Base-by-base conservation (phyloP, 1,140 invertebrate genomes). In the Pemphigus obesinymphae region DNA sequence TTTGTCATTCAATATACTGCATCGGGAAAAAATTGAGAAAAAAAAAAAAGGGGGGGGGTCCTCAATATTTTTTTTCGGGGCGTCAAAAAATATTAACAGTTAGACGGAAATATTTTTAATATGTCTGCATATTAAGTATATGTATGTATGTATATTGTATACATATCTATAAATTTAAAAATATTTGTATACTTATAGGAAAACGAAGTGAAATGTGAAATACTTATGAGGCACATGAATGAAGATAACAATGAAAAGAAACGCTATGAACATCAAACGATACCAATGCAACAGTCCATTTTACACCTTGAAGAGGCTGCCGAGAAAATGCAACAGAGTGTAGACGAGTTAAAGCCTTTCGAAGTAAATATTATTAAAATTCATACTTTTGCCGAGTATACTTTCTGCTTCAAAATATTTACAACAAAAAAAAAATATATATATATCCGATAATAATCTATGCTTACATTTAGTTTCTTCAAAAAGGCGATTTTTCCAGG, bases 311-410 rank as follows among this genome's bases (percentile, higher is more conserved):
- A 80, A 45, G 55, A 63, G 7, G 37, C 50, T 15, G n/a, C 76
- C 0, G 53, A 80, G 0, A 45, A 45, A 11, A 80, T 80, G 76
- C 76, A 80, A 63, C n/a, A 10, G 6, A 63, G 53, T n/a, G 55
- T 80, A 10, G 76, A 80, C 4, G 53, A 80, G 23, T 58, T 80
- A 3, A 80, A 80, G 13, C 76, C 55, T 1, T 80, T 80, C 4
- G 76, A 80, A 63, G 76, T 80, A 63, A 63, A 50, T 48, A 45
- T 34, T 23, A 55, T 23, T 70, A 40, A 70, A 66, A 48, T 73
- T 29, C 15, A 37, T 53, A 55, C 13, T n/a, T 50, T 45, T 45
- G 4, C 10, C 3, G 10, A 45, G 13, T 45, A 11, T 40, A 40
- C 8, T 40, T 5, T 11, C 13, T 45, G 43, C 13, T 11, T 45